phyloP scores from a whole-genome alignment of 92 coral and sea anemone species.

The Montipora capitata region DNA sequence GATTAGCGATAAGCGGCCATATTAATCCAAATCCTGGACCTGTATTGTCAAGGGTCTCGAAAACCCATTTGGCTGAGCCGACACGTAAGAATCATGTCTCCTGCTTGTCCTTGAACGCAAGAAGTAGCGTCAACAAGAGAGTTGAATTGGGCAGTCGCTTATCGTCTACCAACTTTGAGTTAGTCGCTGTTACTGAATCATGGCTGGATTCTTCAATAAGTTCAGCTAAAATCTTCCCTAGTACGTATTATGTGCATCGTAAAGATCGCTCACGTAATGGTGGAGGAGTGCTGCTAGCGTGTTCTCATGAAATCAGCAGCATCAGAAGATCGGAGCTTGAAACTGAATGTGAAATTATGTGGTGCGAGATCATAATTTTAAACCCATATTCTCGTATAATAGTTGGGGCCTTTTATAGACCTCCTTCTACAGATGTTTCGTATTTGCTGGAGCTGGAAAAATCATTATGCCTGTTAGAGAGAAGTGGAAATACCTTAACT shows the following conservation, averaged over 20 bases:
- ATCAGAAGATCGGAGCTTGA: slow-evolving; percentile 32
- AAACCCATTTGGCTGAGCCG: not conserved
- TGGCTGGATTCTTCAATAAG: slow-evolving; percentile 38
- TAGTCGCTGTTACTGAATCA: slow-evolving; percentile 56
- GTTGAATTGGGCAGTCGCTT: slow-evolving; percentile 28
- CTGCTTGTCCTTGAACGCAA: slow-evolving; percentile 36
- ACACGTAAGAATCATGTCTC: not conserved
- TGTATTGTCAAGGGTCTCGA: not conserved
- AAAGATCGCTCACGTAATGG: slow-evolving; percentile 33
- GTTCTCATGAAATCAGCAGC: slow-evolving; percentile 8
- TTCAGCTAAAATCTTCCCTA: slow-evolving; percentile 25
- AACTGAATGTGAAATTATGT: slow-evolving; percentile 68
- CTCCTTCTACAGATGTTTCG: slow-evolving; percentile 50
- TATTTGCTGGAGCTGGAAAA: slow-evolving; percentile 56
- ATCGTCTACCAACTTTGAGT: slow-evolving; percentile 29
- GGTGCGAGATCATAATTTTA: slow-evolving; percentile 55
- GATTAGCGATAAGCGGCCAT: not conserved
- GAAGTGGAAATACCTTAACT: slow-evolving; percentile 36
- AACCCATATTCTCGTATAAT: slow-evolving; percentile 44
- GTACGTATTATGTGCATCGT: slow-evolving; percentile 24
- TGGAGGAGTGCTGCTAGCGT: slow-evolving; percentile 54
- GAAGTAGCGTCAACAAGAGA: slow-evolving; percentile 47
- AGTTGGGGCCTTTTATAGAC: slow-evolving; percentile 73
- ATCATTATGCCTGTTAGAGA: slow-evolving; percentile 42
- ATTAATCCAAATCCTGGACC: slow-evolving; percentile 31